A percentile compares a stretch with the other conserved stretches of the same genome.
Evolutionary conservation across 1,140 invertebrate genomes (phyloP).

Genomic region (Nymphalis io): DNA sequence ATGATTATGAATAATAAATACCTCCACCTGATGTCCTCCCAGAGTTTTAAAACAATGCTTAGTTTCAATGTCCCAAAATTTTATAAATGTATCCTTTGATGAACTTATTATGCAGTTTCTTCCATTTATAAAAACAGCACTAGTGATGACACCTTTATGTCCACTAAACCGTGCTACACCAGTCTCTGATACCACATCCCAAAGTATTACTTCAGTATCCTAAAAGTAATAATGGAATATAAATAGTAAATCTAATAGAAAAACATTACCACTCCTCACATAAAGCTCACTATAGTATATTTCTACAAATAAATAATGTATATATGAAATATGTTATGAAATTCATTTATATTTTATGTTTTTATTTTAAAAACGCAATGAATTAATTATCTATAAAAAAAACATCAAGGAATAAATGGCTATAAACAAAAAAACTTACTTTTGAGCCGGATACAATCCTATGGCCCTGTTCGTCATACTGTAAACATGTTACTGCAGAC

Average conservation of each 20-base stretch:
- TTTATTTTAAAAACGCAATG: too few species aligned
- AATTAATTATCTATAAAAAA: background rate
- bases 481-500: conserved; percentile 90
- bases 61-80: conserved; percentile 98
- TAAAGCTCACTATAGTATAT: background rate
- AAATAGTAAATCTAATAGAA: too few species aligned
- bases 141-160: conserved; percentile 96
- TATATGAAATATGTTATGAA: too few species aligned
- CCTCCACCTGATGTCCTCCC: conserved; percentile 87
- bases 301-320: too few species aligned
- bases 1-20: background rate
- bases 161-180: conserved; percentile 94
- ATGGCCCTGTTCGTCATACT: conserved; percentile 90
- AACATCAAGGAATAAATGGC: background rate
- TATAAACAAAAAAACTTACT: conserved; percentile 75
- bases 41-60: conserved; percentile 98
- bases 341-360: too few species aligned
- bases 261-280: background rate
- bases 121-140: conserved; percentile 89
- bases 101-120: conserved; percentile 91
- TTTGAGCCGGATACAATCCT: conserved; percentile 92
- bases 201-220: conserved; percentile 96
- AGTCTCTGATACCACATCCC: conserved; percentile 95
- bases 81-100: conserved; percentile 97
- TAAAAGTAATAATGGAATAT: conserved; percentile 54